Evolutionary conservation across 1,140 invertebrate species (phyloP).

Genomic region (Drosophila neocordata): DNA sequence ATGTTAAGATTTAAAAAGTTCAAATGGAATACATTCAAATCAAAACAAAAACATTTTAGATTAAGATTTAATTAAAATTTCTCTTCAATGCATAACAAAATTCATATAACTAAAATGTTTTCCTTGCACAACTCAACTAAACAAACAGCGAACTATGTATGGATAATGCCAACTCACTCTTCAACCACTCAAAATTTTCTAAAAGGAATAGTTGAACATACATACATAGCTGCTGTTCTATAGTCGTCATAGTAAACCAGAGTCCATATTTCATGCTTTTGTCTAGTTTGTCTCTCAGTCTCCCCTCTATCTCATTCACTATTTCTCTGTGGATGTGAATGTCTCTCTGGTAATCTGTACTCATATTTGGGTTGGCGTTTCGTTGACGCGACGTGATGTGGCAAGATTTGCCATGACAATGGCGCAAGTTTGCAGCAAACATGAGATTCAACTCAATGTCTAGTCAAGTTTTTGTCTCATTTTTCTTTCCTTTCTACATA

Average conservation of each 20-base stretch:
- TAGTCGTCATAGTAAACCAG: conserved; percentile 45
- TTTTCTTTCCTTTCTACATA: background rate
- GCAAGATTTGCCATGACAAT: conserved; percentile 63
- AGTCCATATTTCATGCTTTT: conserved; percentile 73
- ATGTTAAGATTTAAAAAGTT: too few species aligned
- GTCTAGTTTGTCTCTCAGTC: conserved; percentile 31
- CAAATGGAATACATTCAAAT: background rate
- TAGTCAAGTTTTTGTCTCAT: conserved; percentile 38
- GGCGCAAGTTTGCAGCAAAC: conserved; percentile 35
- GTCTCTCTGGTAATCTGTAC: conserved; percentile 37
- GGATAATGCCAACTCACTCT: conserved; percentile 5
- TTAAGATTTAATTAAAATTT: background rate
- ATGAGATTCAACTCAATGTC: conserved; percentile 43
- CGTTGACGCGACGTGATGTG: conserved; percentile 69
- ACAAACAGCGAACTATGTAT: conserved; percentile 9
- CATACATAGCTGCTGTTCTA: background rate
- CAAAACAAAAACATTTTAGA: background rate
- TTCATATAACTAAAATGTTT: conserved; percentile 20
- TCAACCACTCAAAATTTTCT: conserved; percentile 32
- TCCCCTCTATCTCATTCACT: conserved; percentile 2
- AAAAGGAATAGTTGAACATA: conserved; percentile 51
- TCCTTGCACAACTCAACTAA: conserved; percentile 32
- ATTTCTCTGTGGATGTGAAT: conserved; percentile 9
- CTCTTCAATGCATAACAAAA: background rate
- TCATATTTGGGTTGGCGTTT: conserved; percentile 60